Conservation (phyloP, 2,888 invertebrate species). For the Andricus curvator region DNA sequence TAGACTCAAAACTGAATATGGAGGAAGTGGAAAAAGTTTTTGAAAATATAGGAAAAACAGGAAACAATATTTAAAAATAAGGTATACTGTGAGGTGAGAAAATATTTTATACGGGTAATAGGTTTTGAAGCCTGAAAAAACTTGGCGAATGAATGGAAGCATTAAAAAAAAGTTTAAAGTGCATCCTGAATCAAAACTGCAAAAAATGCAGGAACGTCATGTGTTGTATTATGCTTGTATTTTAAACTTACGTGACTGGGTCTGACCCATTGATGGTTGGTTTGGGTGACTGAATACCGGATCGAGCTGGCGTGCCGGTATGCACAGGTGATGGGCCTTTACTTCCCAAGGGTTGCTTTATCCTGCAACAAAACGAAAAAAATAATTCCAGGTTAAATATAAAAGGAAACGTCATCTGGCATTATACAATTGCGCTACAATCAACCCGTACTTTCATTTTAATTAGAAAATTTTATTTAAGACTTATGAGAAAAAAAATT, state of each 20-base stretch:
- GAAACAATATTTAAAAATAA: too few relatives aligned
- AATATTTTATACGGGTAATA: neutral
- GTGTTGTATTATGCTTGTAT: neutral
- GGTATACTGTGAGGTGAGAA: neutral
- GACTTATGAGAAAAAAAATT: neutral
- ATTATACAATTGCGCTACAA: slow-evolving; percentile 15
- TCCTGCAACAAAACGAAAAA: slow-evolving; percentile 63
- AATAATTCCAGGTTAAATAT: slow-evolving; percentile 39
- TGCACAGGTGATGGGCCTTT: slow-evolving; percentile 75
- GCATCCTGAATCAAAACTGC: neutral
- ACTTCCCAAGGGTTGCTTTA: slow-evolving; percentile 72
- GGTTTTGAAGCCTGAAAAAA: neutral
- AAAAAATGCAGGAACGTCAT: neutral
- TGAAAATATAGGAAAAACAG: too few relatives aligned
- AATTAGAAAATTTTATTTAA: neutral
- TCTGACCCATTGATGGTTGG: slow-evolving; percentile 74
- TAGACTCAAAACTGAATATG: too few relatives aligned
- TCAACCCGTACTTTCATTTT: slow-evolving; percentile 8
- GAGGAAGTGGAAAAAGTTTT: too few relatives aligned
- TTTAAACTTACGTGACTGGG: slow-evolving; percentile 66
- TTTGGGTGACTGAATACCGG: slow-evolving; percentile 76
- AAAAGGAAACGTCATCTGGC: slow-evolving; percentile 12
- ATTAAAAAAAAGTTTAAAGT: neutral
- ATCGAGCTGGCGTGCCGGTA: slow-evolving; percentile 70
- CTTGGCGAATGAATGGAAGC: neutral